These are phyloP conservation scores for Drosophila kanapiae DNA, from an alignment of 1,140 invertebrate genomes.

Conservation along the genomic window DNA sequence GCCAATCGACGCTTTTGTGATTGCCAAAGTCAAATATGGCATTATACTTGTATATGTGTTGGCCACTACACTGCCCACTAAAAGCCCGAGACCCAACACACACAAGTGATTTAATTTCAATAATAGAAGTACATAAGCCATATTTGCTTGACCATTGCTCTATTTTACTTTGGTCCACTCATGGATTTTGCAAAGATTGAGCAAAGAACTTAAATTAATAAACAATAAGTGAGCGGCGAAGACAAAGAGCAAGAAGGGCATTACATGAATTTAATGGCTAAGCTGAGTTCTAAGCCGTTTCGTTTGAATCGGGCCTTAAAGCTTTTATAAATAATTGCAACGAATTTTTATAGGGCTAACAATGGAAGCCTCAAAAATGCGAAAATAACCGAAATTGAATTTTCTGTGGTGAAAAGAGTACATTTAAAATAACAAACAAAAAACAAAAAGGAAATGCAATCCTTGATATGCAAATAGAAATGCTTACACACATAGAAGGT, in stretches of 20 bases:
- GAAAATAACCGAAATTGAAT: background rate
- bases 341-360: background rate
- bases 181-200: slow-evolving; percentile 19
- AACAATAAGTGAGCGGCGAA: slow-evolving; percentile 5
- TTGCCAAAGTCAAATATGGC: slow-evolving; percentile 71
- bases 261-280: slow-evolving; percentile 21
- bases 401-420: background rate
- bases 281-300: slow-evolving; percentile 6
- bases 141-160: slow-evolving; percentile 1
- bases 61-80: slow-evolving; percentile 21
- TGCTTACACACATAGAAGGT: background rate
- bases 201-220: slow-evolving; percentile 36
- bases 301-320: slow-evolving; percentile 2
- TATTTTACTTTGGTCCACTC: background rate
- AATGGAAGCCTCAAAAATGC: slow-evolving; percentile 7
- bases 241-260: background rate
- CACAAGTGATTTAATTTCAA: slow-evolving; percentile 28
- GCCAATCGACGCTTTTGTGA: slow-evolving; percentile 59
- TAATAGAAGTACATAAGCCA: background rate
- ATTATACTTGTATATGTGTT: slow-evolving; percentile 42
- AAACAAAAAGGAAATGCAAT: background rate
- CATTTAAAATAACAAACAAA: slow-evolving; percentile 4
- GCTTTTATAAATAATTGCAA: slow-evolving; percentile 2
- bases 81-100: slow-evolving; percentile 34
- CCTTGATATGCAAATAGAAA: slow-evolving; percentile 8